Evolutionary conservation across 2,888 invertebrate genomes (phyloP), one percentile per base, ranked within the genome.

Genomic region (Lycocerus yunnanus): DNA sequence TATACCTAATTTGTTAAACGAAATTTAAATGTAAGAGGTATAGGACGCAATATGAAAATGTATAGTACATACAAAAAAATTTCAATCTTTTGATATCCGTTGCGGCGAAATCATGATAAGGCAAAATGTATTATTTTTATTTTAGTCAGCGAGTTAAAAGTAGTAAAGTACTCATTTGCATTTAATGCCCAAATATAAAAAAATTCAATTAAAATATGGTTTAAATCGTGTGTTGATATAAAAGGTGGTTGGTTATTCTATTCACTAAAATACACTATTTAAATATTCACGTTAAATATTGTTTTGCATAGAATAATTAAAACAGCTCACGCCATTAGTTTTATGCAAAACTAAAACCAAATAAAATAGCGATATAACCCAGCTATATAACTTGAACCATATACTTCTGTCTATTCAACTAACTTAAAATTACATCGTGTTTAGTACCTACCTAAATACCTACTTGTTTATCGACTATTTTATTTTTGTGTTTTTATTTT

Each of bases 301-400:
- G 20, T 63, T 63, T 63, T 63, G 61, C 61, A 63, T 63, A 63
- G 61, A 63, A 63, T 63, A 63, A 63, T 63, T 63, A 63, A 63
- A 18, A 63, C n/a, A 18, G 61, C 18, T 15, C 61, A 63, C 61
- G 61, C 61, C 20, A 63, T 63, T 63, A 63, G 61, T 63, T 63
- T 63, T 18, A 63, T 63, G 61, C 61, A 63, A 63, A 63, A 63
- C 43, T 43, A 43, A 43, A 43, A 43, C 43, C 43, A 43, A 43
- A 43, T 43, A 43, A 43, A 43, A 43, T 43, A 43, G 43, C 43
- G 43, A 43, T 43, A 43, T 43, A 43, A 43, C 43, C 43, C 43
- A n/a, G 43, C 43, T 43, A 43, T 43, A 43, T 43, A 43, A 43
- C 43, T 43, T 43, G 43, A 43, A 43, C 43, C 43, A 43, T 43